Percentiles rank a stretch among this genome's conserved stretches.
phyloP scores from a whole-genome alignment of 2,888 invertebrate genomes.

The Epistrophella euchroma region DNA sequence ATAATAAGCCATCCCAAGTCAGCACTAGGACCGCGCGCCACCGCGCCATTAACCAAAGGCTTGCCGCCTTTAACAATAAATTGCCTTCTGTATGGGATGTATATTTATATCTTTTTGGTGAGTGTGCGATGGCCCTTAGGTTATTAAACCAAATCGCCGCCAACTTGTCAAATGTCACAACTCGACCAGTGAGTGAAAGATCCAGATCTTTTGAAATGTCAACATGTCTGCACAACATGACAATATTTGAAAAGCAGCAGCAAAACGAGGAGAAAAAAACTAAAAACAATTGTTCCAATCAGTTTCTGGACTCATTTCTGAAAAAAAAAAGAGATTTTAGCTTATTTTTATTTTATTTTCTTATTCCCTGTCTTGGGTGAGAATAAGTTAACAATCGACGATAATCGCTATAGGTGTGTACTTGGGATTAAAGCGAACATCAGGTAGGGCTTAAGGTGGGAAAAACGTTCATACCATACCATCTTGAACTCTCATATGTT shows the following conservation, averaged over 20 bases:
- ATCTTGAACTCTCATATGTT: slow-evolving; percentile 52
- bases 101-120: background rate
- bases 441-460: slow-evolving; percentile 26
- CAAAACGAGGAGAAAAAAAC: background rate
- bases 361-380: background rate
- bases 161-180: slow-evolving; percentile 75
- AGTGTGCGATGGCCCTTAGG: slow-evolving; percentile 55
- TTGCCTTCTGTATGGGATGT: slow-evolving; percentile 15
- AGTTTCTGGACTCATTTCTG: slow-evolving; percentile 27
- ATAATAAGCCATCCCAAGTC: slow-evolving; percentile 44
- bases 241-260: slow-evolving; percentile 52
- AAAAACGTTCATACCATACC: slow-evolving; percentile 8
- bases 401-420: background rate
- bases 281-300: slow-evolving; percentile 19
- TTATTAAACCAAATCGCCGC: slow-evolving; percentile 76
- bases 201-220: slow-evolving; percentile 75
- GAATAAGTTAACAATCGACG: slow-evolving; percentile 14
- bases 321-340: background rate
- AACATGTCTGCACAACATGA: slow-evolving; percentile 70
- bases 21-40: background rate
- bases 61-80: slow-evolving; percentile 53
- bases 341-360: background rate
- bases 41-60: slow-evolving; percentile 44
- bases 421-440: slow-evolving; percentile 23
- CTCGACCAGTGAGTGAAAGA: slow-evolving; percentile 71